These are phyloP conservation scores for Taenioides sp. DNA, from an alignment of 2,797 vertebrate genomes.

Conservation along the genomic window DNA sequence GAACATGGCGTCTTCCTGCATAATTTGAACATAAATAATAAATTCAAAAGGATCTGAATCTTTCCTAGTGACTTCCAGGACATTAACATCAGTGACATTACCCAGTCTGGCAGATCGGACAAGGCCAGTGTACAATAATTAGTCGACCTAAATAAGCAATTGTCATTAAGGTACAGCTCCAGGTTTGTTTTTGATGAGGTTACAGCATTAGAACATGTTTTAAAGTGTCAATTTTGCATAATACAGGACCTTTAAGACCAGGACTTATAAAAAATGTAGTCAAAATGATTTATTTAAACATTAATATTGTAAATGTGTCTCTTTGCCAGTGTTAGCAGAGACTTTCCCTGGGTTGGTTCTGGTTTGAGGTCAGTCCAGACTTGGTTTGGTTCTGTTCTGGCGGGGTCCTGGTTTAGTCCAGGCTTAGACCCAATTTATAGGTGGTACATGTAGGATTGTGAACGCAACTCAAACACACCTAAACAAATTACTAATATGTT, in stretches of 20 bases:
- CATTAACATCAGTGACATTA: background rate
- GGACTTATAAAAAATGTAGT: background rate
- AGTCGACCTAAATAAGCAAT: background rate
- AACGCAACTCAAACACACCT: background rate
- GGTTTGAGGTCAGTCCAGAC: background rate
- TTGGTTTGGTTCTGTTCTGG: background rate
- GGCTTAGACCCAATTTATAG: background rate
- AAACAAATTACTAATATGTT: background rate
- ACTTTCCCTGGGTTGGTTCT: background rate
- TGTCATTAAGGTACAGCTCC: background rate
- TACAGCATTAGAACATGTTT: too few species aligned
- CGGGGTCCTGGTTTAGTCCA: background rate
- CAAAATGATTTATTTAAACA: background rate
- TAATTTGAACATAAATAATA: conserved; percentile 1
- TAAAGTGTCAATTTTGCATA: too few species aligned
- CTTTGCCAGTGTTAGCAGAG: too few species aligned
- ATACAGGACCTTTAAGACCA: background rate
- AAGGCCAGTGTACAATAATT: too few species aligned
- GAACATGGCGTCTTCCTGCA: conserved; percentile 8
- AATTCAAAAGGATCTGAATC: background rate
- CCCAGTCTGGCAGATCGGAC: background rate
- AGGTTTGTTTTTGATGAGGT: too few species aligned
- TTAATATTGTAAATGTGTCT: background rate
- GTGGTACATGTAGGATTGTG: too few species aligned
- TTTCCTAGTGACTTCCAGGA: background rate